A percentile compares a stretch with the other conserved stretches of the same genome.
Evolutionary conservation across 2,797 vertebrate species (phyloP).

Genomic region (Acropternis orthonyx): DNA sequence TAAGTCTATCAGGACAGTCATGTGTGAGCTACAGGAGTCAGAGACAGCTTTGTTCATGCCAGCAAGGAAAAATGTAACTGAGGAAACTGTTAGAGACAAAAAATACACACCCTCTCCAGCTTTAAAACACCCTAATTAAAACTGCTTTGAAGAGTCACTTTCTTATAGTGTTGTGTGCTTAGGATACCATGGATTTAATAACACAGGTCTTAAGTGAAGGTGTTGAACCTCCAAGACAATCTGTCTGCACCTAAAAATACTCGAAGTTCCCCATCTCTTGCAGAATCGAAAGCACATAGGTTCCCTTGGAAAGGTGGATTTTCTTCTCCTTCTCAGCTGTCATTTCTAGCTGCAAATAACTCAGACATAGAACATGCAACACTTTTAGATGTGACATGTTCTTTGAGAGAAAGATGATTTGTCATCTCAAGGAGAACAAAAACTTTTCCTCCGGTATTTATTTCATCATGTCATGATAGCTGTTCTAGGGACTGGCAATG

Average conservation of each 20-base stretch:
- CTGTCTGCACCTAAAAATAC: not conserved
- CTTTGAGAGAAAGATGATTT: not conserved
- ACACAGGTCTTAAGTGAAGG: not conserved
- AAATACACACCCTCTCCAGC: not conserved
- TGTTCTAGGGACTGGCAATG: not conserved
- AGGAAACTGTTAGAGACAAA: not conserved
- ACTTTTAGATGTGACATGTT: not conserved
- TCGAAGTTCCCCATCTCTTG: not conserved
- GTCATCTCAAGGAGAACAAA: not conserved
- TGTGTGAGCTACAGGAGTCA: not conserved
- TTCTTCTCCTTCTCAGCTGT: not conserved
- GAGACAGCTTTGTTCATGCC: not conserved
- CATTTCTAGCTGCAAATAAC: not conserved
- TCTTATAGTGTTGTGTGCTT: fast-evolving
- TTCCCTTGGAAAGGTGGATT: not conserved
- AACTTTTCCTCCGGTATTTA: not conserved
- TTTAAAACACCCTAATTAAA: not conserved
- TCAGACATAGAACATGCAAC: not conserved
- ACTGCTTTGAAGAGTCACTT: not conserved
- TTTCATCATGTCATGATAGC: not conserved
- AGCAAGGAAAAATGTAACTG: not conserved
- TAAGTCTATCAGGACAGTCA: not conserved
- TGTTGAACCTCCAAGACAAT: not conserved
- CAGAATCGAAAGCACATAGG: not conserved
- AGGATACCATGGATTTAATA: not conserved